These are phyloP conservation scores for Piezodorus guildinii DNA, from an alignment of 1,140 invertebrate species.

Conservation along the genomic window DNA sequence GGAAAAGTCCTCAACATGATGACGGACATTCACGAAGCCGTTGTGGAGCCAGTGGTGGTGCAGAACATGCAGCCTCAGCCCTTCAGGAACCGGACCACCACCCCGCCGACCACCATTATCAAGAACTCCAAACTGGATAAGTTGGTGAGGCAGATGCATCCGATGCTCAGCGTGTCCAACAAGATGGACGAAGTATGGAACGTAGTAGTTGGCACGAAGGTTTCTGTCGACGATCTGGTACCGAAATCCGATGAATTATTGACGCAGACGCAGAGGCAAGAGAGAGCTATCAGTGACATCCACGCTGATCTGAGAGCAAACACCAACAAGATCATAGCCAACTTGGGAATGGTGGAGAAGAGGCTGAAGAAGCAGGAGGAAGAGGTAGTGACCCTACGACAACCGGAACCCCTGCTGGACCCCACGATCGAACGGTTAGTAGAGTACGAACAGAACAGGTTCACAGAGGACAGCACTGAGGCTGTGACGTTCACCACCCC, in stretches of 20 bases:
- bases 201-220: conserved; percentile 74
- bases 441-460: conserved; percentile 45
- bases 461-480: conserved; percentile 42
- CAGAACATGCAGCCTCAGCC: conserved; percentile 17
- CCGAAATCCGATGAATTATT: conserved; percentile 75
- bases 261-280: conserved; percentile 72
- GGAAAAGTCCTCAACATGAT: conserved; percentile 63
- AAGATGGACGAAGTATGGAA: conserved; percentile 86
- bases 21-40: conserved; percentile 64
- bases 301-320: conserved; percentile 68
- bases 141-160: conserved; percentile 62
- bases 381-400: conserved; percentile 52
- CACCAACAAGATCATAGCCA: conserved; percentile 76
- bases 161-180: conserved; percentile 63
- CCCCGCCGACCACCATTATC: conserved; percentile 36
- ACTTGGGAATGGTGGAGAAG: conserved; percentile 72
- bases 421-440: conserved; percentile 62
- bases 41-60: conserved; percentile 44
- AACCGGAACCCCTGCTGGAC: conserved; percentile 58
- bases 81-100: conserved; percentile 37
- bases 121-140: conserved; percentile 64
- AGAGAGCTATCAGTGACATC: conserved; percentile 74
- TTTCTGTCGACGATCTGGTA: conserved; percentile 66
- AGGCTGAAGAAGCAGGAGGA: conserved; percentile 70
- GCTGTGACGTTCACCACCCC: conserved; percentile 26